Evolutionary conservation across 2,888 invertebrate species (phyloP).

Genomic region (Neoascia interrupta): DNA sequence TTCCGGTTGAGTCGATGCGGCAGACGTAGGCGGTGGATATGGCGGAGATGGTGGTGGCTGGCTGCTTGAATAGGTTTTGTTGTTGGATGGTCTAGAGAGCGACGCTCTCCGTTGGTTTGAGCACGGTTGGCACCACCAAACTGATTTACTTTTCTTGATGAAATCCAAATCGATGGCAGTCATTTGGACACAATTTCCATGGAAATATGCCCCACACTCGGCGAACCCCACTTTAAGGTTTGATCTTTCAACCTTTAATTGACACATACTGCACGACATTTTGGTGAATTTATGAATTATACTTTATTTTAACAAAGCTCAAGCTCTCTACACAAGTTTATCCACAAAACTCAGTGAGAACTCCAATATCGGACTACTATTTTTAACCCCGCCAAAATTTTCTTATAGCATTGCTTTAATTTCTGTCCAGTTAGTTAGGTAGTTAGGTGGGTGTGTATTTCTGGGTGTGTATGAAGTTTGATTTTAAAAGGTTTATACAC

Average conservation of each 20-base stretch:
- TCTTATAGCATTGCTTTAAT: no score
- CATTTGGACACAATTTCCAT: no score
- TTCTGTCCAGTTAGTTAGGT: no score
- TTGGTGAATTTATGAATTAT: no score
- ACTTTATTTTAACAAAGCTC: no score
- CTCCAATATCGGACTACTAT: no score
- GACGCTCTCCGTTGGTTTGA: conserved; percentile 5
- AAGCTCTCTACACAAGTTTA: no score
- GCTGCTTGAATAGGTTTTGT: not conserved
- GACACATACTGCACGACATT: conserved; percentile 5
- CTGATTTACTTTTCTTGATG: conserved; percentile 8
- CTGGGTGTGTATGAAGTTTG: no score
- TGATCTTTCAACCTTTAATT: conserved; percentile 6
- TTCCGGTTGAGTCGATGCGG: not conserved
- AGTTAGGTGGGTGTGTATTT: no score
- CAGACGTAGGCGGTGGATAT: not conserved
- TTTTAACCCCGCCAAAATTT: no score
- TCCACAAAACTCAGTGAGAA: no score
- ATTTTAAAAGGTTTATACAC: no score
- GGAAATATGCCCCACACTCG: not conserved
- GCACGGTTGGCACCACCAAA: conserved; percentile 10
- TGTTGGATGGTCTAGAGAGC: conserved; percentile 3
- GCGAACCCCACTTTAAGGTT: conserved; percentile 12
- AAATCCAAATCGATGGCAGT: conserved; percentile 12
- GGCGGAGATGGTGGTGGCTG: not conserved